phyloP scores from a whole-genome alignment of 2,888 invertebrate species.

The Dasypogon diadema region DNA sequence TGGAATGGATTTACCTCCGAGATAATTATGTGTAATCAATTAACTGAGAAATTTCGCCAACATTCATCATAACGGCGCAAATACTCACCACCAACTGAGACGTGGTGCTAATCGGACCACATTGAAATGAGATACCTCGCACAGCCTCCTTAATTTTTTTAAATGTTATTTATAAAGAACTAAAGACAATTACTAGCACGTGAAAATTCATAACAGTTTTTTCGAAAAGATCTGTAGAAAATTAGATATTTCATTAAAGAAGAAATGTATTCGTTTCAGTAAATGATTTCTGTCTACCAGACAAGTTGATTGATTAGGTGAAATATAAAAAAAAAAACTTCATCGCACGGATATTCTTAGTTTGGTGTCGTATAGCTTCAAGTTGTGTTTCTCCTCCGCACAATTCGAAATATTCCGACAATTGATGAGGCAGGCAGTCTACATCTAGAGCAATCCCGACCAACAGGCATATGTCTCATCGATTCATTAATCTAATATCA shows the following conservation, averaged over 20 bases:
- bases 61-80: no score
- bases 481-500: conserved; percentile 50
- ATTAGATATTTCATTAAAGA: conserved; percentile 43
- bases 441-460: conserved; percentile 24
- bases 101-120: not conserved
- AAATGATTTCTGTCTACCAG: conserved; percentile 51
- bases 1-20: no score
- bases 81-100: no score
- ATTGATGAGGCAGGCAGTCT: conserved; percentile 24
- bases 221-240: conserved; percentile 22
- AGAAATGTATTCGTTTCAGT: conserved; percentile 40
- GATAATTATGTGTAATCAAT: no score
- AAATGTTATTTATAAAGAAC: conserved; percentile 40
- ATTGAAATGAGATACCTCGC: not conserved
- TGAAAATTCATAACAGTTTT: not conserved
- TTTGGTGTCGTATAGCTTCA: conserved; percentile 17
- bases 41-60: no score
- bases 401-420: conserved; percentile 36
- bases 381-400: conserved; percentile 4
- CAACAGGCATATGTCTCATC: conserved; percentile 46
- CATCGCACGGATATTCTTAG: conserved; percentile 19
- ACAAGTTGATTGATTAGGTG: conserved; percentile 51
- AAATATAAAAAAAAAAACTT: conserved; percentile 27
- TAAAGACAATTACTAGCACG: conserved; percentile 34
- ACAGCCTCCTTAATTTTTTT: not conserved